phyloP scores from a whole-genome alignment of 2,797 vertebrate genomes.

The Serranus cabrilla region DNA sequence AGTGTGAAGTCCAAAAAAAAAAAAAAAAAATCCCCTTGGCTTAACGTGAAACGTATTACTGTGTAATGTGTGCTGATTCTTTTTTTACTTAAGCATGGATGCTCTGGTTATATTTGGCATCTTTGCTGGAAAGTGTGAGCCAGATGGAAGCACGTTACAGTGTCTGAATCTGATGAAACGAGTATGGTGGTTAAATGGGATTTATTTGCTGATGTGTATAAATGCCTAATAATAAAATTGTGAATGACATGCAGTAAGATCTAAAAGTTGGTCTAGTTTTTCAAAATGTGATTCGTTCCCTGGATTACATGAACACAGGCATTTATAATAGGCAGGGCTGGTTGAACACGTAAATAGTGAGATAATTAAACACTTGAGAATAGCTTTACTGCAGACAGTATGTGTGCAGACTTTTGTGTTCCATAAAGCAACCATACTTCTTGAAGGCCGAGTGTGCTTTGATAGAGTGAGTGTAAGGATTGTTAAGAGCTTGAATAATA shows the following conservation, averaged over 20 bases:
- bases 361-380: conserved; percentile 63
- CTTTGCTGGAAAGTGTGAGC: conserved; percentile 76
- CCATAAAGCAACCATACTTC: conserved; percentile 50
- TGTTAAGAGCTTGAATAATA: conserved; percentile 75
- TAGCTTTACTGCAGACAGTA: conserved; percentile 26
- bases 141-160: conserved; percentile 80
- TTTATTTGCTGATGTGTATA: conserved; percentile 75
- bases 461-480: conserved; percentile 49
- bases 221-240: conserved; percentile 60
- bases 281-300: conserved; percentile 26
- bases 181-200: conserved; percentile 65
- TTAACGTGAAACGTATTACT: conserved; percentile 75
- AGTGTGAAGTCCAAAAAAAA: conserved; percentile 74
- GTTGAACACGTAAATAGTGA: conserved; percentile 46
- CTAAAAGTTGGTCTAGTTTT: conserved; percentile 46
- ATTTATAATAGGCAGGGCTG: conserved; percentile 26
- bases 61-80: conserved; percentile 74
- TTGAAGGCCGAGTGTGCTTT: conserved; percentile 37
- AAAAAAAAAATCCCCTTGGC: conserved; percentile 64
- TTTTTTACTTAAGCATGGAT: conserved; percentile 72
- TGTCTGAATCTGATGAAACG: conserved; percentile 70
- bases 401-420: conserved; percentile 39
- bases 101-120: conserved; percentile 80
- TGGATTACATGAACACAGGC: conserved; percentile 29
- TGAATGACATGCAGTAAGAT: conserved; percentile 60